Evolutionary conservation across 2,797 vertebrate genomes (phyloP).

Genomic region (Psittacula derbiana): DNA sequence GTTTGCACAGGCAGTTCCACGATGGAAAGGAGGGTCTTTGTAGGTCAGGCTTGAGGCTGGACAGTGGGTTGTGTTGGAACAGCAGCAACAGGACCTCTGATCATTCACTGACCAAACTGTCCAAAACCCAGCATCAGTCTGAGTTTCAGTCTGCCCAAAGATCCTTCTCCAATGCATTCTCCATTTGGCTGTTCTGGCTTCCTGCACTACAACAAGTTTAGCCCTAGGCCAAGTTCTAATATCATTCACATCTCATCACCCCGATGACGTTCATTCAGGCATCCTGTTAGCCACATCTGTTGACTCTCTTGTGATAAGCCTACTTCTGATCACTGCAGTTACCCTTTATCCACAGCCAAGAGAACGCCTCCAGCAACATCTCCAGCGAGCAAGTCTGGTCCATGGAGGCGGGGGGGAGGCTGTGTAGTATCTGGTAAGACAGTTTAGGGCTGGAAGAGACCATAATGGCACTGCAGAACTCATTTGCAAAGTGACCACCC

Average conservation of each 20-base stretch:
- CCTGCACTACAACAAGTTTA: neutral
- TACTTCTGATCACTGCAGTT: neutral
- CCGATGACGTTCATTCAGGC: fast-evolving
- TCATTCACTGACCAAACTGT: neutral
- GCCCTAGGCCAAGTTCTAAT: neutral
- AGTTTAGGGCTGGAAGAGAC: neutral
- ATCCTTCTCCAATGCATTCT: neutral
- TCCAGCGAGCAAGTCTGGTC: neutral
- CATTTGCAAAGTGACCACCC: neutral
- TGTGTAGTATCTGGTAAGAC: neutral
- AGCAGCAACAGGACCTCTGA: neutral
- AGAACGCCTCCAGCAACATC: neutral
- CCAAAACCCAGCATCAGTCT: neutral
- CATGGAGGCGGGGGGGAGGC: too few species aligned
- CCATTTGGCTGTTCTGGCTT: neutral
- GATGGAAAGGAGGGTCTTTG: neutral
- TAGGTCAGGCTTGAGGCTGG: neutral
- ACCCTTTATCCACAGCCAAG: neutral
- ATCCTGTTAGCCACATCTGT: neutral
- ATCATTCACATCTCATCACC: neutral
- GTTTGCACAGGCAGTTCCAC: neutral
- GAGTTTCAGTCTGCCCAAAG: neutral
- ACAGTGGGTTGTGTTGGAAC: neutral
- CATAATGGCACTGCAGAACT: neutral
- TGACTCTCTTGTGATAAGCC: neutral